Evolutionary conservation across 2,113 vertebrate genomes (phyloP).

Genomic region (Sinocyclocheilus anophthalmus): DNA sequence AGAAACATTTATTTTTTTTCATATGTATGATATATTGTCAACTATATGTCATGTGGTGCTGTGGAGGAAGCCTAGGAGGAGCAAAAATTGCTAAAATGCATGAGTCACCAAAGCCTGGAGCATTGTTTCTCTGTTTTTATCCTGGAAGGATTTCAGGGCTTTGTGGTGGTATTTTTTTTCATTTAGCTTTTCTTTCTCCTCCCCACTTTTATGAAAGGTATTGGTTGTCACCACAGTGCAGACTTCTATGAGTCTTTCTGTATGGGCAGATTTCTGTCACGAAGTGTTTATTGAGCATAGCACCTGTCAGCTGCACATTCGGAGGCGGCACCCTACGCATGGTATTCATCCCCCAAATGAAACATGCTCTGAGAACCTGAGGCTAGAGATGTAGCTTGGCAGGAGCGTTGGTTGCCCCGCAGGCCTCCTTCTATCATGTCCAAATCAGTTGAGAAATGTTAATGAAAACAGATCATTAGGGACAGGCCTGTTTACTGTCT

Average conservation of each 20-base stretch:
- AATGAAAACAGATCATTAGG: constrained; percentile 49
- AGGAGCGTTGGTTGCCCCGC: not conserved
- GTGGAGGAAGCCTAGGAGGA: not conserved
- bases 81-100: constrained; percentile 1
- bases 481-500: constrained; percentile 35
- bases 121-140: constrained; percentile 26
- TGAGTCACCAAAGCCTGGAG: constrained; percentile 9
- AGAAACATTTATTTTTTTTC: too few species aligned
- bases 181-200: constrained; percentile 33
- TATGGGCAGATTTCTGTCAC: constrained; percentile 49
- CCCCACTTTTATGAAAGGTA: constrained; percentile 22
- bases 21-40: too few species aligned
- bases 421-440: constrained; percentile 10
- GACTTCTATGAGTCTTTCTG: constrained; percentile 50
- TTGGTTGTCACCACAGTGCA: constrained; percentile 32
- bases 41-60: not conserved
- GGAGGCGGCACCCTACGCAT: constrained; percentile 26
- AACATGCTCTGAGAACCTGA: constrained; percentile 41
- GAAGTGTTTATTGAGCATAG: constrained; percentile 60
- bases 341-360: constrained; percentile 45
- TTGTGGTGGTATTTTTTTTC: not conserved
- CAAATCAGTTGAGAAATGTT: constrained; percentile 10
- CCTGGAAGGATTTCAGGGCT: constrained; percentile 10
- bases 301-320: constrained; percentile 58
- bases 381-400: constrained; percentile 48